A percentile compares a stretch with the other conserved stretches of the same genome.
phyloP scores from a whole-genome alignment of 2,113 vertebrate genomes.

The Podarcis cretensis region DNA sequence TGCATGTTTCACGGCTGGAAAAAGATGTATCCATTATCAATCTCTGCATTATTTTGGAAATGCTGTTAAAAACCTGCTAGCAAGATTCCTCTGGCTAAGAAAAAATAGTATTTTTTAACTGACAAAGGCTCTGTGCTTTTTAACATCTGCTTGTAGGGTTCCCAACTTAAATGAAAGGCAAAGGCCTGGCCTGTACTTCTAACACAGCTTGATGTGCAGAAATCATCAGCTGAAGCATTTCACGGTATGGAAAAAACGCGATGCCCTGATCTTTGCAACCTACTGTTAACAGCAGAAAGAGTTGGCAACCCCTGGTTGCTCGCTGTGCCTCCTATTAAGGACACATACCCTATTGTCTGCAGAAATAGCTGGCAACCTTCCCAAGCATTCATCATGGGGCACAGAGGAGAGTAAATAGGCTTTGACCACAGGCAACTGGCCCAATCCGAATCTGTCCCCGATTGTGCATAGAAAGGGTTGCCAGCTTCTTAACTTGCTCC shows the following conservation, averaged over 20 bases:
- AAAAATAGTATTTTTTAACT: background rate
- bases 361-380: background rate
- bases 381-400: background rate
- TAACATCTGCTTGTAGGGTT: background rate
- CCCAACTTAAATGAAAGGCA: background rate
- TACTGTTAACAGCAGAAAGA: background rate
- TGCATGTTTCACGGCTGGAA: background rate
- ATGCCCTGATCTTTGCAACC: background rate
- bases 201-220: background rate
- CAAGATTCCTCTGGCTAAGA: background rate
- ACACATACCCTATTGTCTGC: background rate
- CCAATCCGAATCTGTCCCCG: background rate
- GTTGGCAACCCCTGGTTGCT: background rate
- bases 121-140: too few species aligned
- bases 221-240: background rate
- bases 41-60: background rate
- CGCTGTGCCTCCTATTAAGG: background rate
- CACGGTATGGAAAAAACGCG: background rate
- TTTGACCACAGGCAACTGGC: background rate
- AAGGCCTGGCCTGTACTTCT: background rate
- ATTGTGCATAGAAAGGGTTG: background rate
- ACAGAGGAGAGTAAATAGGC: background rate
- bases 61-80: background rate
- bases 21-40: background rate
- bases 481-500: background rate